Evolutionary conservation across 2,888 invertebrate species (phyloP), one percentile per base, ranked within the genome.

Genomic region (Athrips mouffetella): DNA sequence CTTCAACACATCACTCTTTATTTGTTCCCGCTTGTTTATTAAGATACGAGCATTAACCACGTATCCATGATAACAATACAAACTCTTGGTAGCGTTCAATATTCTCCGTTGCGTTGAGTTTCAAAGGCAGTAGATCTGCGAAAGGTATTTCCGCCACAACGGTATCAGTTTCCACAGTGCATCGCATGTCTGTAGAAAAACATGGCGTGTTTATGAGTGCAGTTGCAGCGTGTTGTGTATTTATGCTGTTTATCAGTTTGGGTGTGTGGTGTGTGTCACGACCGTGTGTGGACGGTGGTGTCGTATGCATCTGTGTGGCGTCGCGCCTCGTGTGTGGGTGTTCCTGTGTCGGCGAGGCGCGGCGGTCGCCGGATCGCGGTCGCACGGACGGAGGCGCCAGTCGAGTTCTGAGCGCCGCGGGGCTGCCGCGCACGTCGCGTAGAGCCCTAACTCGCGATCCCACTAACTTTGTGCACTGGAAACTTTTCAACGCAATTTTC

Each of bases 401-500:
- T 88, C 75, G 73, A 73, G 66, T 76, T 73, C 75, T 64, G 77
- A 83, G 68, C 83, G 83, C 74, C 71, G 78, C 73, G 77, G 75
- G 83, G 80, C 62, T 77, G 78, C 73, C 77, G 80, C 77, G 84
- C 64, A 63, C 62, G 70, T 53, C 77, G 82, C 73, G 78, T 73
- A 62, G 70, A 75, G 70, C 75, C 74, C 75, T 70, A 62, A 63
- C 65, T 80, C 83, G 76, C 86, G 86, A 84, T 80, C 76, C 70
- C 65, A 70, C 65, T 70, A 85, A 87, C 82, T 88, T 88, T 86
- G 80, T 83, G 71, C 73, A 81, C 80, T 85, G 87, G 88, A 88
- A 88, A 88, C 87, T 88, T 88, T 88, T 86, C 70, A 76, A 74
- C 77, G 73, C 75, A 73, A 72, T 75, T 65, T 70, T 70, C 67